A percentile compares a stretch with the other conserved stretches of the same genome.
Evolutionary conservation across 2,888 invertebrate species (phyloP).

Genomic region (Geotrupes spiniger): DNA sequence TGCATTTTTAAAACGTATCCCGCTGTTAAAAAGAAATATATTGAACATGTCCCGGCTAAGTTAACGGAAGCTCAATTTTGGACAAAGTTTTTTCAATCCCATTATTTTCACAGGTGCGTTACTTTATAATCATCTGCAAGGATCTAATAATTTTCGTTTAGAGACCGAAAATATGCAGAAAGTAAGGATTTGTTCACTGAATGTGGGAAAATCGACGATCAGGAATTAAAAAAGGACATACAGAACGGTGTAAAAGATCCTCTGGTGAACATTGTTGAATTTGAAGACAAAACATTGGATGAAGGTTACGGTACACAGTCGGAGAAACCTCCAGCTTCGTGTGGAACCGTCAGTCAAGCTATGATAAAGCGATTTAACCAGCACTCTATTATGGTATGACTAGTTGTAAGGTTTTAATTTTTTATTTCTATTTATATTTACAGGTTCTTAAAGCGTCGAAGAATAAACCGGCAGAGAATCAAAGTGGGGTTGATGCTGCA

Average conservation of each 20-base stretch:
- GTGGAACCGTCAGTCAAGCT: conserved; percentile 76
- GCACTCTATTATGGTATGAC: conserved; percentile 90
- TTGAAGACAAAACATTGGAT: conserved; percentile 68
- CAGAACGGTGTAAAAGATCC: conserved; percentile 78
- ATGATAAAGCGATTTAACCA: conserved; percentile 97
- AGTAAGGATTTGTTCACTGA: conserved; percentile 96
- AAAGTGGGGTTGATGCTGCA: conserved; percentile 39
- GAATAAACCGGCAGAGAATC: conserved; percentile 36
- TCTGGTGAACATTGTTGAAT: conserved; percentile 77
- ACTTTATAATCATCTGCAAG: no score
- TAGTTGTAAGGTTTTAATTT: conserved; percentile 6
- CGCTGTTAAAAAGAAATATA: conserved; percentile 93
- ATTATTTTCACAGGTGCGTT: conserved; percentile 86
- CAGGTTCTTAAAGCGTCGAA: conserved; percentile 66
- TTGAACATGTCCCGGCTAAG: conserved; percentile 93
- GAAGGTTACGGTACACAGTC: conserved; percentile 61
- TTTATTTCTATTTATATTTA: not conserved
- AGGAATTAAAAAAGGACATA: conserved; percentile 72
- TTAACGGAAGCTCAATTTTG: conserved; percentile 97
- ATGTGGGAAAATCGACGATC: conserved; percentile 95
- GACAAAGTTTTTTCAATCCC: conserved; percentile 99
- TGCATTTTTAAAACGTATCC: conserved; percentile 99
- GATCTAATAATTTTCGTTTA: conserved; percentile 36
- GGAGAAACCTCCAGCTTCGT: conserved; percentile 50
- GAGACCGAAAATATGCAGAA: conserved; percentile 82